A percentile compares a stretch with the other conserved stretches of the same genome.
phyloP scores from a whole-genome alignment of 2,888 invertebrate species.

The Drosophila meridionalis region DNA sequence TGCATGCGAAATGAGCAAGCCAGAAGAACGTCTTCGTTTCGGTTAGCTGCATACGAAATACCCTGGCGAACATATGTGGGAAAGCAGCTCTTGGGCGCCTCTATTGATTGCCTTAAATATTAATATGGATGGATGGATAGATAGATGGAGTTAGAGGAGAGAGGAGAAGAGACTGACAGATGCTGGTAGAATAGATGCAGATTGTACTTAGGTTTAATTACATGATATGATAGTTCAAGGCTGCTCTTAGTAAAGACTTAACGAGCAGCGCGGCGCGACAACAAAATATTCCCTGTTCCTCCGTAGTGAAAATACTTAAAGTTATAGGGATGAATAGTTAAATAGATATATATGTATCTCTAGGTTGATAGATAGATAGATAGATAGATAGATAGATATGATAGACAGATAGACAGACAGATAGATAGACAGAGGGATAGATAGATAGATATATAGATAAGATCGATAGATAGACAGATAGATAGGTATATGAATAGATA shows the following conservation, averaged over 20 bases:
- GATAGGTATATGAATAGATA: background rate
- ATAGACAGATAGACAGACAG: background rate
- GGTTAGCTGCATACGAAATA: conserved; percentile 3
- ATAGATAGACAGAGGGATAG: background rate
- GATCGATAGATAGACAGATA: background rate
- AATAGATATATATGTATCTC: too few relatives aligned
- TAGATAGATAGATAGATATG: too few relatives aligned
- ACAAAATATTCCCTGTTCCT: background rate
- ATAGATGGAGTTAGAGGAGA: too few relatives aligned
- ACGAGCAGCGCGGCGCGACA: background rate
- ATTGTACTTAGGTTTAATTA: background rate
- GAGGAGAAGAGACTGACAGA: background rate
- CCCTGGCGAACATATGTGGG: background rate
- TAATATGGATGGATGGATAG: background rate
- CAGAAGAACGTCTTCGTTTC: background rate
- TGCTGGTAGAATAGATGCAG: background rate
- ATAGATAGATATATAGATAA: background rate
- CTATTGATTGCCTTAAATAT: background rate
- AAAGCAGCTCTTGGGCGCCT: background rate
- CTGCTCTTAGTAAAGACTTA: background rate
- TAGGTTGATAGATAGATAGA: background rate
- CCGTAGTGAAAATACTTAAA: background rate
- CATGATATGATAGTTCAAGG: background rate
- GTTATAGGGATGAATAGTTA: too few relatives aligned
- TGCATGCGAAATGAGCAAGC: conserved; percentile 34